Percentiles rank a stretch among this genome's conserved stretches.
These are phyloP conservation scores for Griposia aprilina DNA, from an alignment of 2,888 invertebrate genomes.

Conservation along the genomic window DNA sequence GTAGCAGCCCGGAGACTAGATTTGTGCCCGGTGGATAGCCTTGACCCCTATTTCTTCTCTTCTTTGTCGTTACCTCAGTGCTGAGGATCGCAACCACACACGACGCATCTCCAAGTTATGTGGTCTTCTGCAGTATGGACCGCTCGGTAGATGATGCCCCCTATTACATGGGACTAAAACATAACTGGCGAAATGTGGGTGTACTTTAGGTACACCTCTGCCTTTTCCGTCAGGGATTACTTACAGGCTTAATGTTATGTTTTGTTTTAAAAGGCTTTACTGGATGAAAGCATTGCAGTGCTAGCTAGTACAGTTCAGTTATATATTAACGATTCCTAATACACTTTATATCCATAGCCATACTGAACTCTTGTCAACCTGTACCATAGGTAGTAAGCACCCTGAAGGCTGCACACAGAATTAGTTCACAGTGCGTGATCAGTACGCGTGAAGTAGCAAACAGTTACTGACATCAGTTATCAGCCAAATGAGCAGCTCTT, in stretches of 20 bases:
- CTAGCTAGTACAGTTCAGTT: no score
- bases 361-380: neutral
- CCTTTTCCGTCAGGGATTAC: neutral
- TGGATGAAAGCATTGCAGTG: no score
- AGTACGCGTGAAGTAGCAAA: constrained; percentile 35
- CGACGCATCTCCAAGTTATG: no score
- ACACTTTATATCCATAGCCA: neutral
- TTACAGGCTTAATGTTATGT: neutral
- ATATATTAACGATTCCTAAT: no score
- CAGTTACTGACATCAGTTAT: constrained; percentile 32
- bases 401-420: neutral
- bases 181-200: neutral
- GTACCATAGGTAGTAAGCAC: neutral
- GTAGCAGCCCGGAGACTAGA: no score
- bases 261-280: no score
- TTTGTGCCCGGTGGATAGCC: no score
- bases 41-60: no score
- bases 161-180: neutral
- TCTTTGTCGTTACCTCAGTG: no score
- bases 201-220: neutral
- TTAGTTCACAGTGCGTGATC: constrained; percentile 30
- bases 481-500: constrained; percentile 42
- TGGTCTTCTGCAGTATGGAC: no score
- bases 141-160: neutral
- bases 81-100: no score